Percentiles rank a stretch among this genome's conserved stretches.
Conservation (phyloP, 1,140 invertebrate genomes). For the Brachionus calyciflorus region DNA sequence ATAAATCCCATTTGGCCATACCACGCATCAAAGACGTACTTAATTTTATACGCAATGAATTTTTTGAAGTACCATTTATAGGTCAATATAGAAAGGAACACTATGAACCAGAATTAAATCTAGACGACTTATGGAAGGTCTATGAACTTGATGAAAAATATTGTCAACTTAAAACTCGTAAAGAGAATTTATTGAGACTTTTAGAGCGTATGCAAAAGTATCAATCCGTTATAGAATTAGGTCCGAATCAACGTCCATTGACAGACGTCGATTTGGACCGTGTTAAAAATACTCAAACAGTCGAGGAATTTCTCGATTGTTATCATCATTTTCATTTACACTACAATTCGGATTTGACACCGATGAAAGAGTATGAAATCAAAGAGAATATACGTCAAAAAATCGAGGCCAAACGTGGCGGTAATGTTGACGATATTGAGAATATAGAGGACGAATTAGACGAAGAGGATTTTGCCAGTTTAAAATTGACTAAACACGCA, state of each 20-base stretch:
- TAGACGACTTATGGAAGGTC: conserved; percentile 94
- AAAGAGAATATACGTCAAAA: conserved; percentile 71
- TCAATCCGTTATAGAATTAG: conserved; percentile 71
- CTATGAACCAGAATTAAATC: conserved; percentile 85
- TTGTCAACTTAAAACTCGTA: conserved; percentile 55
- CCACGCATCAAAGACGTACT: neutral
- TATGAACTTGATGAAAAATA: conserved; percentile 87
- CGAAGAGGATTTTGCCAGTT: conserved; percentile 46
- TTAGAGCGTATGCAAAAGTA: conserved; percentile 89
- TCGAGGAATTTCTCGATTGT: neutral
- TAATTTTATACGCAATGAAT: conserved; percentile 39
- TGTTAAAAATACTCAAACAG: neutral
- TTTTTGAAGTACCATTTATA: conserved; percentile 82
- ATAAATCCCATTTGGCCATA: neutral
- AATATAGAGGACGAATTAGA: conserved; percentile 51
- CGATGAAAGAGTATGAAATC: conserved; percentile 5
- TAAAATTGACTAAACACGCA: conserved; percentile 60
- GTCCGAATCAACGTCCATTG: neutral
- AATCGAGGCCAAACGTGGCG: conserved; percentile 69
- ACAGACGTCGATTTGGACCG: neutral
- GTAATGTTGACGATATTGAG: conserved; percentile 48
- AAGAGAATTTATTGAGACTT: conserved; percentile 75
- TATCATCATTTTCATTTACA: conserved; percentile 20
- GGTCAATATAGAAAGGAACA: conserved; percentile 98
- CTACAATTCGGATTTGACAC: conserved; percentile 40